Evolutionary conservation across 2,113 vertebrate species (phyloP).

Genomic region (Taxidea taxus): DNA sequence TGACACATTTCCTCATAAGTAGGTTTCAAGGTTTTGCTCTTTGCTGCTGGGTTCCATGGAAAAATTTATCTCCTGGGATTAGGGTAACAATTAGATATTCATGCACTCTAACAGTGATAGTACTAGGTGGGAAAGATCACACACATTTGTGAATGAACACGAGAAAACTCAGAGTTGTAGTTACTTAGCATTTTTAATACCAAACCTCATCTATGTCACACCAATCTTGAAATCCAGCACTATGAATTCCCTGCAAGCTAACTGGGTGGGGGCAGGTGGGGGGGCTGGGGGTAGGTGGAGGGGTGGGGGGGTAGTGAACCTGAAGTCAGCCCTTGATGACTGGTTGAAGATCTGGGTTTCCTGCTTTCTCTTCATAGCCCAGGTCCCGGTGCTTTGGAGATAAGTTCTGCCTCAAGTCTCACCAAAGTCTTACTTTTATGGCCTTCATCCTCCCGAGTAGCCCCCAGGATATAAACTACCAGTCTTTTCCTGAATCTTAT

Average conservation of each 20-base stretch:
- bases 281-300: rapidly evolving
- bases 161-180: slow-evolving; percentile 72
- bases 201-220: slow-evolving; percentile 15
- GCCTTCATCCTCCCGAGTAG: not conserved
- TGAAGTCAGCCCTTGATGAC: not conserved
- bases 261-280: rapidly evolving
- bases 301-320: too few species aligned
- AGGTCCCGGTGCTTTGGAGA: not conserved
- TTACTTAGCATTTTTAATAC: slow-evolving; percentile 66
- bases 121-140: slow-evolving; percentile 74
- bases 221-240: not conserved
- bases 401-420: not conserved
- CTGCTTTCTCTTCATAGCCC: not conserved
- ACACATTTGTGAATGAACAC: slow-evolving; percentile 63
- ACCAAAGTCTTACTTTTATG: not conserved
- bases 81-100: slow-evolving; percentile 55
- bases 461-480: not conserved
- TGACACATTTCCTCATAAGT: slow-evolving; percentile 3
- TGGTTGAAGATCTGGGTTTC: not conserved
- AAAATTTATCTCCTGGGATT: slow-evolving; percentile 43
- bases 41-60: slow-evolving; percentile 27
- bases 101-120: slow-evolving; percentile 20
- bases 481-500: not conserved
- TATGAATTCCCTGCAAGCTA: slow-evolving; percentile 40
- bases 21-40: slow-evolving; percentile 25